Evolutionary conservation across 1,140 invertebrate species (phyloP), one percentile per base, ranked within the genome.

Genomic region (Ceratina australensis): DNA sequence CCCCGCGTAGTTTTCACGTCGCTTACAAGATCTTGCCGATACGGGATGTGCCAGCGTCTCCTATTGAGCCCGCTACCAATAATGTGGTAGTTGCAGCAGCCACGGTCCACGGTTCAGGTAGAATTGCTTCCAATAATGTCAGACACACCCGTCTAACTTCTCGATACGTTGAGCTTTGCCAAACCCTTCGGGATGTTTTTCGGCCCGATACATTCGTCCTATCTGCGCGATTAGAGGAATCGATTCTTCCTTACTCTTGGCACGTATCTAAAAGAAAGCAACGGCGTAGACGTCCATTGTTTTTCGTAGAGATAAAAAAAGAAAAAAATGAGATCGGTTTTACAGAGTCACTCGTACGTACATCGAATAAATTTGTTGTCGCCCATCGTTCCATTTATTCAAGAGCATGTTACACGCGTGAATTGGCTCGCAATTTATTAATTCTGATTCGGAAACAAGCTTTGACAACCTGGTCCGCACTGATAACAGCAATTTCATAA

Each of bases 71-170:
- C 47, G n/a, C n/a, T 42, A 80, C 76, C 68, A 61, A 78, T 81
- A 82, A 83, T 69, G 75, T 60, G 61, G 65, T 49, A 56, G 73
- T 72, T 67, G 72, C 42, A 49, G 67, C 49, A 28, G 60, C 60
- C 65, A 68, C 57, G 78, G 63, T 57, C 50, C 68, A 72, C 68
- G 56, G 66, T 60, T 59, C 42, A 79, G 61, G 42, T 76, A n/a
- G 68, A 80, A 84, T 83, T 84, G 82, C 81, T 83, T 80, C 81
- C 82, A 84, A 84, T 84, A 84, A 83, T 83, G 82, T 84, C 83
- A 84, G 79, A 81, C 67, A 85, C 83, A 84, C 79, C 78, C 75
- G 74, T 68, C 83, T 79, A 84, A 85, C 83, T 84, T 79, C 78
- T 52, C 71, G 83, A 84, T 84, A 81, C 75, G 71, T 84, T 68